Conservation (phyloP, 1,140 invertebrate genomes). For the Procambarus virginalis region DNA sequence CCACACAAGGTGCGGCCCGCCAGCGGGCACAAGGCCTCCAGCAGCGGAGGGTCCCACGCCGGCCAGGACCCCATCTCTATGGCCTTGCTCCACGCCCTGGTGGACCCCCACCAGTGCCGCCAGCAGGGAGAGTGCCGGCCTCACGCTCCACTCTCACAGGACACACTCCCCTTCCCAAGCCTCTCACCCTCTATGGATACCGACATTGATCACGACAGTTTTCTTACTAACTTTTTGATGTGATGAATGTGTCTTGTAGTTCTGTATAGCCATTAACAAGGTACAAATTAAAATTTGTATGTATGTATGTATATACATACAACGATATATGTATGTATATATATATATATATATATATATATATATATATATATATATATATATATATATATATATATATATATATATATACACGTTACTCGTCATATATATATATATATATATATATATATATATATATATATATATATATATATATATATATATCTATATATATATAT, state of each 20-base stretch:
- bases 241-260: conserved; percentile 6
- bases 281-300: conserved; percentile 31
- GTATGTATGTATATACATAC: too few relatives aligned
- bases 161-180: conserved; percentile 52
- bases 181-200: conserved; percentile 51
- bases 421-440: too few relatives aligned
- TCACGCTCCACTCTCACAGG: background rate
- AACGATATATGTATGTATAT: too few relatives aligned
- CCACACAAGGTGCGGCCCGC: background rate
- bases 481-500: too few relatives aligned
- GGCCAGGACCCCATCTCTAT: conserved; percentile 47
- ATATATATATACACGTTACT: background rate
- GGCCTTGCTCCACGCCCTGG: conserved; percentile 59
- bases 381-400: background rate
- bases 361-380: too few relatives aligned
- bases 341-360: background rate
- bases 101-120: conserved; percentile 44
- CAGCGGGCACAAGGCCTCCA: background rate
- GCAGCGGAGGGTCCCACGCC: background rate
- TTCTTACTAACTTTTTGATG: conserved; percentile 58
- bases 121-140: conserved; percentile 41
- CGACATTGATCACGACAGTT: conserved; percentile 58
- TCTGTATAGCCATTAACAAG: conserved; percentile 19
- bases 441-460: too few relatives aligned
- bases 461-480: too few relatives aligned